A percentile compares a stretch with the other conserved stretches of the same genome.
Conservation (phyloP, 2,113 vertebrate genomes). For the Marmota monax region DNA sequence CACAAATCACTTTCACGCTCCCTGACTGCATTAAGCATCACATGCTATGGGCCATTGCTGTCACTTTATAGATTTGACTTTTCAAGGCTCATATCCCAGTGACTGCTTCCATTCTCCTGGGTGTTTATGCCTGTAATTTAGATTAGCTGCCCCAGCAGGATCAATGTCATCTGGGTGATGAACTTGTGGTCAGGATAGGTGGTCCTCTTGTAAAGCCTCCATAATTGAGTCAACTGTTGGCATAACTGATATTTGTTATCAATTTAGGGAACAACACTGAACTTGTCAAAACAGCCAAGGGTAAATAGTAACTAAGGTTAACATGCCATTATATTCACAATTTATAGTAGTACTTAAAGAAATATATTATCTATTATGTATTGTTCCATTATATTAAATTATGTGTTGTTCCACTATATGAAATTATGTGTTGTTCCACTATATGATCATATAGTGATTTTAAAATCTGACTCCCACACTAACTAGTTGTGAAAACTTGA, state of each 20-base stretch:
- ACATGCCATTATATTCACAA: neutral
- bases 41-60: constrained; percentile 52
- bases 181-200: constrained; percentile 33
- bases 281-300: constrained; percentile 33
- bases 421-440: neutral
- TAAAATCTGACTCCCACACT: neutral
- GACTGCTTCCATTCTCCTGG: neutral
- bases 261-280: constrained; percentile 14
- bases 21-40: constrained; percentile 56
- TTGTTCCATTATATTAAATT: neutral
- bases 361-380: neutral
- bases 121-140: constrained; percentile 65
- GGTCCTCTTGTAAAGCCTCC: constrained; percentile 31
- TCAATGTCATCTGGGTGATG: constrained; percentile 16
- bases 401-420: neutral
- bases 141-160: constrained; percentile 58
- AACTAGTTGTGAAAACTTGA: neutral
- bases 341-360: constrained; percentile 20
- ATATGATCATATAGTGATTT: neutral
- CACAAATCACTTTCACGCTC: constrained; percentile 49
- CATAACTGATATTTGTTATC: constrained; percentile 36
- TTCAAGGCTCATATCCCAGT: constrained; percentile 53
- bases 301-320: constrained; percentile 52
- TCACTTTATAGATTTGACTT: constrained; percentile 74
- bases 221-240: neutral